A percentile compares a stretch with the other conserved stretches of the same genome.
These are phyloP conservation scores for Ptiloglossa arizonensis DNA, from an alignment of 1,140 invertebrate species.

Conservation along the genomic window DNA sequence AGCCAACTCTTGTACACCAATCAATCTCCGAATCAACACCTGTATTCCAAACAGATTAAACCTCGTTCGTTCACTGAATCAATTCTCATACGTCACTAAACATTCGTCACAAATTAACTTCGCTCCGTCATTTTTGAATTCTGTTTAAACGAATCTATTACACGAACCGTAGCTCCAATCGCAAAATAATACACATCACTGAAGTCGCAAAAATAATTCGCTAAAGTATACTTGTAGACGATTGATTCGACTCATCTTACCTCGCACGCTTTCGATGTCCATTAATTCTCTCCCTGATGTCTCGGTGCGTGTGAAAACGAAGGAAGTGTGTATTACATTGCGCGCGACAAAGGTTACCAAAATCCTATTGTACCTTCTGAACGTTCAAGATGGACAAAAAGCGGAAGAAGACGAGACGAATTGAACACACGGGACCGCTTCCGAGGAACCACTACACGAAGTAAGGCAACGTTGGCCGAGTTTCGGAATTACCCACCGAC, in stretches of 20 bases:
- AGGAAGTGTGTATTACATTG: not conserved
- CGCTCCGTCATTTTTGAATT: no score
- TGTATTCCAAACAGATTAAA: no score
- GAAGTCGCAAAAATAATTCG: not conserved
- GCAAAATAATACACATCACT: not conserved
- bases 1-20: no score
- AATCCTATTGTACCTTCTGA: not conserved
- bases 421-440: not conserved
- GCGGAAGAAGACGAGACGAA: no score
- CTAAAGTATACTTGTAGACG: not conserved
- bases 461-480: conserved; percentile 10
- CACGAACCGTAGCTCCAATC: no score
- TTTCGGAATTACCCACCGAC: conserved; percentile 18
- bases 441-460: not conserved
- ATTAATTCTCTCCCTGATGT: not conserved
- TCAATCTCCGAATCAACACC: no score
- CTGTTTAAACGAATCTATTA: no score
- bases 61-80: no score
- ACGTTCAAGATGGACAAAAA: not conserved
- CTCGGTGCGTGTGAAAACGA: not conserved
- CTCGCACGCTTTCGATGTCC: not conserved
- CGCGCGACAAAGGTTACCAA: not conserved
- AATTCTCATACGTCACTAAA: no score
- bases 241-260: not conserved
- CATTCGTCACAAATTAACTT: no score